Evolutionary conservation across 2,888 invertebrate species (phyloP), one percentile per base, ranked within the genome.

Genomic region (Phaedon cochleariae): DNA sequence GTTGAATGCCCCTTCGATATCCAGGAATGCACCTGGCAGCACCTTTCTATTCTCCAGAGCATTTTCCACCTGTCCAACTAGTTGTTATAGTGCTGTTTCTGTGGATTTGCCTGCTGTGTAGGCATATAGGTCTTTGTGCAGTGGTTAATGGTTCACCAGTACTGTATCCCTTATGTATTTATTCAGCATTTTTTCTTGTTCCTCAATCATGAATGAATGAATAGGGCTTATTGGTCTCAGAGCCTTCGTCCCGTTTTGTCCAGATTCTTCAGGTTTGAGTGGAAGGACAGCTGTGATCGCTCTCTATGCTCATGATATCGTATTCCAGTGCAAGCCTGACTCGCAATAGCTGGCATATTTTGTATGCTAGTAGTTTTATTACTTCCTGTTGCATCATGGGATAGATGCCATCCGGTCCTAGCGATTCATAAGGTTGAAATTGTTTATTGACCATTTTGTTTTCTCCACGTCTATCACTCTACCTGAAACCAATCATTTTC

Each of bases 11-110:
- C n/a, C n/a, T n/a, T n/a, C n/a, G n/a, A n/a, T n/a, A n/a, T n/a
- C n/a, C n/a, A n/a, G n/a, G n/a, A n/a, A n/a, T n/a, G n/a, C n/a
- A n/a, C n/a, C n/a, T n/a, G n/a, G n/a, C n/a, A n/a, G n/a, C n/a
- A n/a, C n/a, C n/a, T n/a, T n/a, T n/a, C n/a, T n/a, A n/a, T n/a
- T n/a, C n/a, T n/a, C n/a, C n/a, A 60, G 60, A 5, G 52, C 26
- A 7, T 52, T 52, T 15, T 52, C 60, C 18, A 60, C 18, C 41
- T 37, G n/a, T 1, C 21, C 10, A 51, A 34, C 21, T 29, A 60
- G 18, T 9, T 61, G 21, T 31, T 61, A 52, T 4, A 58, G n/a
- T 9, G 17, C 37, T 18, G 20, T 29, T 26, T 62, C 45, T 12
- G 29, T 37, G n/a, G 51, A 29, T 41, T 57, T 21, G 10, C 20